These are phyloP conservation scores for Temnothorax unifasciatus DNA, from an alignment of 2,888 invertebrate genomes.

Conservation along the genomic window DNA sequence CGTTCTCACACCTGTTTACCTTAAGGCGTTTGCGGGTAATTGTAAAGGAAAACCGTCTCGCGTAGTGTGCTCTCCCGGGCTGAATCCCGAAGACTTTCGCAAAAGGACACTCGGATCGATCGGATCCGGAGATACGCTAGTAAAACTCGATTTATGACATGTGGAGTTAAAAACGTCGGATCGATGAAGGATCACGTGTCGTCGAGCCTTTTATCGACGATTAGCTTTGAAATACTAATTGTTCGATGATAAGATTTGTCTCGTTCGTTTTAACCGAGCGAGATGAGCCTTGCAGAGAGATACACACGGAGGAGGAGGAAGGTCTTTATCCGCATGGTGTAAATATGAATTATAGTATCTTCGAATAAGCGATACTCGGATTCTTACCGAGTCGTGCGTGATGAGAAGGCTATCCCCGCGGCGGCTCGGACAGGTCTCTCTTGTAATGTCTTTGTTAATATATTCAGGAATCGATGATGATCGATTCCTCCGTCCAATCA, in stretches of 20 bases:
- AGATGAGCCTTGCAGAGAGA: background rate
- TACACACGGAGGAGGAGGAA: background rate
- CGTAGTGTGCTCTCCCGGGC: constrained; percentile 21
- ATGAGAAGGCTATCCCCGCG: background rate
- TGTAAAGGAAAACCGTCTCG: constrained; percentile 48
- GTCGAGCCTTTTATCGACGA: background rate
- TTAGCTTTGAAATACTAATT: background rate
- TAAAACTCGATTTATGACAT: background rate
- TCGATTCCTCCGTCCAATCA: constrained; percentile 51
- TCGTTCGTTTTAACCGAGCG: background rate
- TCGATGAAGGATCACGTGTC: background rate
- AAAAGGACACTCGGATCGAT: constrained; percentile 58
- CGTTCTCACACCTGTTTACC: constrained; percentile 68
- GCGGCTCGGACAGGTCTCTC: constrained; percentile 16
- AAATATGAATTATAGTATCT: background rate
- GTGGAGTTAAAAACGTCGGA: background rate
- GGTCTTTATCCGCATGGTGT: background rate
- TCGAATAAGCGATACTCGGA: constrained; percentile 5
- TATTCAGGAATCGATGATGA: constrained; percentile 52
- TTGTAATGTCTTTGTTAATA: constrained; percentile 52
- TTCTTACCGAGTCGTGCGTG: background rate
- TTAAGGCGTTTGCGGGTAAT: constrained; percentile 62
- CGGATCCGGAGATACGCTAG: background rate
- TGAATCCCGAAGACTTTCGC: constrained; percentile 47
- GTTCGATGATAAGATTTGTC: background rate